Evolutionary conservation across 1,140 invertebrate genomes (phyloP).

Genomic region (Dinoponera quadriceps): DNA sequence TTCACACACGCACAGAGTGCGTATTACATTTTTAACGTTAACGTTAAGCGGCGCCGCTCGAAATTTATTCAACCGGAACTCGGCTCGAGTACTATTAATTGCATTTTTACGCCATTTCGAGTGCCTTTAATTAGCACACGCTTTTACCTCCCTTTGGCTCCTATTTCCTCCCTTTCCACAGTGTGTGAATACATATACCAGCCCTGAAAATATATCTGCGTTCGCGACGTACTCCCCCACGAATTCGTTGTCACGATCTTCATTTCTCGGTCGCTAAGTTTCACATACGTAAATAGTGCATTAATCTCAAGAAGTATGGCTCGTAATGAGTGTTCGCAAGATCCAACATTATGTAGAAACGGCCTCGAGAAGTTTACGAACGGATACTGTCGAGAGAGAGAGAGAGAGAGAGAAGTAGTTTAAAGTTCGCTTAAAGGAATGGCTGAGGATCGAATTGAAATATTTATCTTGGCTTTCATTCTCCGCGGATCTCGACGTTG

Average conservation of each 20-base stretch:
- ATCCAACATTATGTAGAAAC: neutral
- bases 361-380: neutral
- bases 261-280: neutral
- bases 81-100: slow-evolving; percentile 8
- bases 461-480: too few relatives aligned
- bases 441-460: too few relatives aligned
- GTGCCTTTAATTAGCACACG: slow-evolving; percentile 42
- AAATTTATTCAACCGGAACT: slow-evolving; percentile 31
- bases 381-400: too few relatives aligned
- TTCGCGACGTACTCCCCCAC: neutral
- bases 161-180: too few relatives aligned
- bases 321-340: neutral
- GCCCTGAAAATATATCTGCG: slow-evolving; percentile 11
- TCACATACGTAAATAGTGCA: neutral
- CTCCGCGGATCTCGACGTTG: too few relatives aligned
- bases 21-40: neutral
- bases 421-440: neutral
- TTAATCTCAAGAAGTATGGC: neutral
- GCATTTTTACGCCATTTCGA: slow-evolving; percentile 1
- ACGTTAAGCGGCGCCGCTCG: neutral
- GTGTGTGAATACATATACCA: neutral
- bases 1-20: neutral
- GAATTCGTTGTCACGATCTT: slow-evolving; percentile 24
- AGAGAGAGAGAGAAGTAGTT: neutral
- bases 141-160: neutral